Evolutionary conservation across 2,888 invertebrate species (phyloP).

Genomic region (Lasioglossum malachurum): DNA sequence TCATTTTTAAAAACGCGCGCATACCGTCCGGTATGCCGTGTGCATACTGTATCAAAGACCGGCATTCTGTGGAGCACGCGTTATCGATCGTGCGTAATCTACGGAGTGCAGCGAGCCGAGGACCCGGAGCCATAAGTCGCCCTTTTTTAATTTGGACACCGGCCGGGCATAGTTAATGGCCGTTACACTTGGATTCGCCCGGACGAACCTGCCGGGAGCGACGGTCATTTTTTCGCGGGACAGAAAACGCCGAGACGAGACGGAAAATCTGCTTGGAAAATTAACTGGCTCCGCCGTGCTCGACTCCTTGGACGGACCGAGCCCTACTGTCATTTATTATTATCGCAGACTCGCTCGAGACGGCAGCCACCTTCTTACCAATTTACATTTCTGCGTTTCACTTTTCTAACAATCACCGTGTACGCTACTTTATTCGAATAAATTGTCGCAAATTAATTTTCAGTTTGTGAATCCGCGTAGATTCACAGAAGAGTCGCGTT

Average conservation of each 20-base stretch:
- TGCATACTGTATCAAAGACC: slow-evolving; percentile 53
- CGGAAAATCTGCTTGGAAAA: slow-evolving; percentile 36
- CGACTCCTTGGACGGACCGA: neutral
- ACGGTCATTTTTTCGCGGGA: slow-evolving; percentile 48
- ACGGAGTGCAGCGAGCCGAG: slow-evolving; percentile 32
- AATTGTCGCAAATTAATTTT: neutral
- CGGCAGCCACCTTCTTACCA: neutral
- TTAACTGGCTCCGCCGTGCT: neutral
- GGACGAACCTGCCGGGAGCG: slow-evolving; percentile 32
- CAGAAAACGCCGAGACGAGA: slow-evolving; percentile 35
- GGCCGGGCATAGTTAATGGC: slow-evolving; percentile 46
- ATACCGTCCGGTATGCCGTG: slow-evolving; percentile 20
- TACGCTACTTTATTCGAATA: neutral
- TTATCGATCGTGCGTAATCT: slow-evolving; percentile 59
- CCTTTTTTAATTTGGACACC: slow-evolving; percentile 59
- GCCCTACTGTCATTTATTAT: neutral
- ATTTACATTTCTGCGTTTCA: neutral
- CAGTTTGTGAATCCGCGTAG: neutral
- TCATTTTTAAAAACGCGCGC: slow-evolving; percentile 48
- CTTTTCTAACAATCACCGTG: neutral
- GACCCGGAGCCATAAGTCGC: slow-evolving; percentile 39
- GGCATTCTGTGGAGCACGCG: slow-evolving; percentile 47
- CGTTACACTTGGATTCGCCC: slow-evolving; percentile 40
- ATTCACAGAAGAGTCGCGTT: neutral
- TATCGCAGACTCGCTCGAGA: neutral